phyloP scores from a whole-genome alignment of 1,140 invertebrate genomes.

The Caerostris extrusa region DNA sequence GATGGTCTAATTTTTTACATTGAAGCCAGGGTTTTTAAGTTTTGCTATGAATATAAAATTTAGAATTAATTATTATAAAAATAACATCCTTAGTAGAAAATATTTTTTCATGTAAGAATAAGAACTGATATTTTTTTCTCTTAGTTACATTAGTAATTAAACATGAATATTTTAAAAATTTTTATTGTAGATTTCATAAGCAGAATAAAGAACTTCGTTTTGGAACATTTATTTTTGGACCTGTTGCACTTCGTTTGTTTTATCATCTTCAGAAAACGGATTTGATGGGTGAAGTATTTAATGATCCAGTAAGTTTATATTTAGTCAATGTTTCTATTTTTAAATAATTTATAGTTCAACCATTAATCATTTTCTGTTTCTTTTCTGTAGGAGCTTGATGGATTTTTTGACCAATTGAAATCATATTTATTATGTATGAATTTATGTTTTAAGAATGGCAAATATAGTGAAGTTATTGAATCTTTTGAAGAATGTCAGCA shows the following conservation, averaged over 20 bases:
- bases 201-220: conserved; percentile 88
- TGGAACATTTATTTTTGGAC: conserved; percentile 90
- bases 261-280: conserved; percentile 87
- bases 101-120: too few species aligned
- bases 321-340: too few species aligned
- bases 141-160: too few species aligned
- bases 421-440: conserved; percentile 87
- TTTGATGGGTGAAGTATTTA: conserved; percentile 84
- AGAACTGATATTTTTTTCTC: too few species aligned
- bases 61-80: too few species aligned
- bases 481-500: conserved; percentile 85
- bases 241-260: conserved; percentile 90
- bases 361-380: background rate
- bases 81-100: too few species aligned
- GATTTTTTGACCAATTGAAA: conserved; percentile 88
- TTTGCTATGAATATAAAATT: too few species aligned
- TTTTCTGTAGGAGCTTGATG: conserved; percentile 83
- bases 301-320: conserved; percentile 77
- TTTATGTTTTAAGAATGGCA: conserved; percentile 87
- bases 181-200: conserved; percentile 85
- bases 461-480: conserved; percentile 87
- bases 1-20: too few species aligned
- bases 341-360: background rate
- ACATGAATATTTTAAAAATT: background rate
- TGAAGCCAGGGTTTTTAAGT: too few species aligned